Percentiles rank a stretch among this genome's conserved stretches.
These are phyloP conservation scores for Scolopax mira DNA, from an alignment of 2,113 vertebrate genomes.

Conservation along the genomic window DNA sequence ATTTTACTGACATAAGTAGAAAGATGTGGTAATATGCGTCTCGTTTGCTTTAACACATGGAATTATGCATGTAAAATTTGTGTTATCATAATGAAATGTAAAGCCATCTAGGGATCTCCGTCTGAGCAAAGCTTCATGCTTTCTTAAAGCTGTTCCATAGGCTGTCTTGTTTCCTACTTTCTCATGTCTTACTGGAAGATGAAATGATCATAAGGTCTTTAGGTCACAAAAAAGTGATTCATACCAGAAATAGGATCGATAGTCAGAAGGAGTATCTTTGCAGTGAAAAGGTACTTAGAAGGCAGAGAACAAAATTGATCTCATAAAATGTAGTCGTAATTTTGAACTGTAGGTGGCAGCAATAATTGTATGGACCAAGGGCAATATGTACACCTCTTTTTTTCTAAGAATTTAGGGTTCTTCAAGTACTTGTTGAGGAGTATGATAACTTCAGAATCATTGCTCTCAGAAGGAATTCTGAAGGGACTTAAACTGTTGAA, in stretches of 20 bases:
- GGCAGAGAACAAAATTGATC: neutral
- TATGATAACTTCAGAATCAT: neutral
- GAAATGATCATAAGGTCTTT: neutral
- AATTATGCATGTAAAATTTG: neutral
- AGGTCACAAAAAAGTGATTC: neutral
- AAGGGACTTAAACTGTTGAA: neutral
- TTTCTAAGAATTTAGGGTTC: neutral
- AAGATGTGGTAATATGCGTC: neutral
- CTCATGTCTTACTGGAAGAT: neutral
- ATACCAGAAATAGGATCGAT: neutral
- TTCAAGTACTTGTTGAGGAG: neutral
- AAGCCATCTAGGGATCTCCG: neutral
- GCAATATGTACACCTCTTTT: rapidly evolving
- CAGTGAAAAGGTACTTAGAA: neutral
- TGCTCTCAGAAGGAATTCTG: neutral
- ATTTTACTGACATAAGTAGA: neutral
- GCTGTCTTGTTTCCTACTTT: neutral
- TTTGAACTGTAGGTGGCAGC: slow-evolving; percentile 46
- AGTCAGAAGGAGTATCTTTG: neutral
- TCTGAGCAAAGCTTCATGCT: neutral
- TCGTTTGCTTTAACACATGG: neutral
- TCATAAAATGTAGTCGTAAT: neutral
- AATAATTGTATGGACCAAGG: neutral
- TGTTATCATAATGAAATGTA: slow-evolving; percentile 16
- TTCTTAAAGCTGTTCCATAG: neutral